These are phyloP conservation scores for Pantherophis vulpinus DNA, from an alignment of 2,797 vertebrate genomes.

Conservation along the genomic window DNA sequence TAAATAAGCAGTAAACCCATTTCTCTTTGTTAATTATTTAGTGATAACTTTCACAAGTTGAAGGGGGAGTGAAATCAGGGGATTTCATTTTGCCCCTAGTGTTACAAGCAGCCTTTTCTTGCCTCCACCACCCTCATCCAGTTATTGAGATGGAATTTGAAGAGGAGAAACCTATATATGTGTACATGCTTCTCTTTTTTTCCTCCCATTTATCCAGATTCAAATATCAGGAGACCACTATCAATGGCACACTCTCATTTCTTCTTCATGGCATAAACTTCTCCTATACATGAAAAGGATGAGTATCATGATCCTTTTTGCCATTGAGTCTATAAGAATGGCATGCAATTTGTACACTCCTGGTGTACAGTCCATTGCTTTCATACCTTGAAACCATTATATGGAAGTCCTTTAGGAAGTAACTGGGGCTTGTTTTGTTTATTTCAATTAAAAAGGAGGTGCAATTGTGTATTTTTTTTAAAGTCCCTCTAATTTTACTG, in stretches of 20 bases:
- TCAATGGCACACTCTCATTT: neutral
- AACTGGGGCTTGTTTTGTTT: neutral
- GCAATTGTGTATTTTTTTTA: conserved; percentile 12
- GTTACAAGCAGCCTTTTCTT: neutral
- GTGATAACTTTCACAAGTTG: neutral
- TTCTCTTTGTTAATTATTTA: neutral
- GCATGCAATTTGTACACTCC: neutral
- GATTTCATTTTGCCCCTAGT: neutral
- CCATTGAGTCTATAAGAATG: neutral
- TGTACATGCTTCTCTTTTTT: neutral
- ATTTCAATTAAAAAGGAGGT: neutral
- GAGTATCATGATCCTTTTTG: neutral
- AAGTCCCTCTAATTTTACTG: neutral
- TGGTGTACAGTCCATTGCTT: neutral
- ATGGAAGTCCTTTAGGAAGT: neutral
- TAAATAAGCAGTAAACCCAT: neutral
- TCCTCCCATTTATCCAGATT: neutral
- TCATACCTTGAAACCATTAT: neutral
- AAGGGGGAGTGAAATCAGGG: neutral
- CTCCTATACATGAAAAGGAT: neutral
- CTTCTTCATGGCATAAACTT: neutral
- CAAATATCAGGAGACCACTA: neutral
- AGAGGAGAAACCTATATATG: neutral
- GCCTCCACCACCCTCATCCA: neutral
- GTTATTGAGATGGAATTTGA: neutral